Evolutionary conservation across 1,140 invertebrate genomes (phyloP).

Genomic region (Acromyrmex echinatior): DNA sequence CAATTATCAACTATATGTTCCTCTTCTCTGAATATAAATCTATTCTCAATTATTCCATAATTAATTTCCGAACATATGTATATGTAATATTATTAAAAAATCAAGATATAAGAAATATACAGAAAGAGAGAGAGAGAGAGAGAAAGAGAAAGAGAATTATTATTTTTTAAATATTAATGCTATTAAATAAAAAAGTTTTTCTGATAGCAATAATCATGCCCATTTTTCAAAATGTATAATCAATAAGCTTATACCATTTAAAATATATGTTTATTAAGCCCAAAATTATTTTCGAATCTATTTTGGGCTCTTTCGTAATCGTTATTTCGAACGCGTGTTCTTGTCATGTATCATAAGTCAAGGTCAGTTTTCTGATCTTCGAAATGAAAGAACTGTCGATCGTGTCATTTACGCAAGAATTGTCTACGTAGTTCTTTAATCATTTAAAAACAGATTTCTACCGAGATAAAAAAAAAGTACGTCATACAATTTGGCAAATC

Average conservation of each 20-base stretch:
- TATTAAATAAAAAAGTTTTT: background rate
- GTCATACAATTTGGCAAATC: background rate
- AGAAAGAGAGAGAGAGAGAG: background rate
- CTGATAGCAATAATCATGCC: background rate
- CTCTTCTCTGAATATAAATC: background rate
- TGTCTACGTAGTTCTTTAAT: slow-evolving; percentile 12
- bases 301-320: slow-evolving; percentile 17
- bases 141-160: background rate
- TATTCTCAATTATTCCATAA: slow-evolving; percentile 6
- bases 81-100: background rate
- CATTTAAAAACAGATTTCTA: slow-evolving; percentile 38
- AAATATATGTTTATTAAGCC: background rate
- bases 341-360: background rate
- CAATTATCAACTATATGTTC: slow-evolving; percentile 24
- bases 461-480: background rate
- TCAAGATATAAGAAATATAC: background rate
- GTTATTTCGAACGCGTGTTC: slow-evolving; percentile 7
- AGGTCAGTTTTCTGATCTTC: slow-evolving; percentile 30
- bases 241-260: background rate
- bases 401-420: slow-evolving; percentile 43
- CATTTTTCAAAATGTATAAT: background rate
- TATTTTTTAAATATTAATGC: background rate
- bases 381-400: slow-evolving; percentile 48
- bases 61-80: background rate
- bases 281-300: background rate